Evolutionary conservation across 2,888 invertebrate genomes (phyloP).

Genomic region (Sclerodermus sp.): DNA sequence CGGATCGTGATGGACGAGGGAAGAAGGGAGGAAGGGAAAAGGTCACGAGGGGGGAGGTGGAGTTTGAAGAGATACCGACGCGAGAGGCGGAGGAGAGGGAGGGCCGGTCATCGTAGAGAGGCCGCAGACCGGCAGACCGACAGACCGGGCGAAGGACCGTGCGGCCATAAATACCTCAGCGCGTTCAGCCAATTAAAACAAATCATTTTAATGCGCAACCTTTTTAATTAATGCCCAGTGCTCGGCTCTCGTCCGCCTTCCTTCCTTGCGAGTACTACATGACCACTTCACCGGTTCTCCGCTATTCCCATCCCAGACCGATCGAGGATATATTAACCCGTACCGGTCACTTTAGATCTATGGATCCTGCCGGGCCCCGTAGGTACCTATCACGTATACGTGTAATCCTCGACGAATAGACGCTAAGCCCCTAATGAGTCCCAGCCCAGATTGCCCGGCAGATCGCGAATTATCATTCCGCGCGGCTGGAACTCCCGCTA

Average conservation of each 20-base stretch:
- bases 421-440: neutral
- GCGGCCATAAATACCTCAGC: conserved; percentile 57
- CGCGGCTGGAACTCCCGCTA: no score
- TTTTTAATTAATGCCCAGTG: conserved; percentile 57
- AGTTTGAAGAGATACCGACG: neutral
- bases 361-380: conserved; percentile 17
- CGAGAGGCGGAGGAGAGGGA: neutral
- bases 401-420: no score
- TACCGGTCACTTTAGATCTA: conserved; percentile 21
- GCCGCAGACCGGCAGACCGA: conserved; percentile 45
- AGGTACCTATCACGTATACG: conserved; percentile 7
- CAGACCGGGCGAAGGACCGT: conserved; percentile 46
- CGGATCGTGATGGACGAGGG: conserved; percentile 14
- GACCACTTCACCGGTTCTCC: conserved; percentile 25
- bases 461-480: neutral
- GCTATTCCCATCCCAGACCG: conserved; percentile 33
- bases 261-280: conserved; percentile 28
- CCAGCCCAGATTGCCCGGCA: neutral
- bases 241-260: conserved; percentile 46
- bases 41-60: neutral
- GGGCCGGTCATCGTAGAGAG: conserved; percentile 29
- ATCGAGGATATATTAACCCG: conserved; percentile 36
- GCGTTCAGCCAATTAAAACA: conserved; percentile 58
- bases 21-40: conserved; percentile 7
- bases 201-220: conserved; percentile 59